Evolutionary conservation across 2,113 vertebrate species (phyloP).

Genomic region (Heteronetta atricapilla): DNA sequence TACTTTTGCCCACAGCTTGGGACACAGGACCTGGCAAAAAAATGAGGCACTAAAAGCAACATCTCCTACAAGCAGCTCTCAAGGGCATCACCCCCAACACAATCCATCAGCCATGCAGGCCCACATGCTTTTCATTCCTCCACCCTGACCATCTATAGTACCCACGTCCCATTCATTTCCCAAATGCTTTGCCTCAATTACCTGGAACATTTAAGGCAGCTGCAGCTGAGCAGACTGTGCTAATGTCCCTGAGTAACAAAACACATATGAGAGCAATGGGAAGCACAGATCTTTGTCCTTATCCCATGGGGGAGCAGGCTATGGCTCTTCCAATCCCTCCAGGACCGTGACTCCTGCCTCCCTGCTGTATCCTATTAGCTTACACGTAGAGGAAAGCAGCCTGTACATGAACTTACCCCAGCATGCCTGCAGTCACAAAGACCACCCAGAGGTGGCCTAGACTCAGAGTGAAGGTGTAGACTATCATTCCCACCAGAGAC

Average conservation of each 20-base stretch:
- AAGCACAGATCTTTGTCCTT: not conserved
- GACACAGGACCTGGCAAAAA: not conserved
- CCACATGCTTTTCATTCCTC: not conserved
- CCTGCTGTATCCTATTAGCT: not conserved
- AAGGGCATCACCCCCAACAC: not conserved
- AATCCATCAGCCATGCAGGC: not conserved
- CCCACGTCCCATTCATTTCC: not conserved
- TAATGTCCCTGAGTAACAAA: not conserved
- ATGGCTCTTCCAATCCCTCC: not conserved
- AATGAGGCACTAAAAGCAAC: not conserved
- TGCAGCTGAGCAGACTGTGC: not conserved
- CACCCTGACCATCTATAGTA: not conserved
- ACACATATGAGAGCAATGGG: not conserved
- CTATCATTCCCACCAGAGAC: constrained; percentile 87
- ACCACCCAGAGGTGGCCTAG: constrained; percentile 90
- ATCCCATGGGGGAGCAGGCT: not conserved
- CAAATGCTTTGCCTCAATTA: not conserved
- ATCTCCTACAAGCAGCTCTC: not conserved
- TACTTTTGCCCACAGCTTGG: not conserved
- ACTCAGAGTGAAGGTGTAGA: constrained; percentile 86
- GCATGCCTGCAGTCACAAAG: constrained; percentile 86
- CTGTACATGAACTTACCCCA: constrained; percentile 84
- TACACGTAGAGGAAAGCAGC: not conserved
- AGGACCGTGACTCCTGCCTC: not conserved
- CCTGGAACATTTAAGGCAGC: not conserved